phyloP scores from a whole-genome alignment of 2,888 invertebrate genomes.

The Andrena bicolor region DNA sequence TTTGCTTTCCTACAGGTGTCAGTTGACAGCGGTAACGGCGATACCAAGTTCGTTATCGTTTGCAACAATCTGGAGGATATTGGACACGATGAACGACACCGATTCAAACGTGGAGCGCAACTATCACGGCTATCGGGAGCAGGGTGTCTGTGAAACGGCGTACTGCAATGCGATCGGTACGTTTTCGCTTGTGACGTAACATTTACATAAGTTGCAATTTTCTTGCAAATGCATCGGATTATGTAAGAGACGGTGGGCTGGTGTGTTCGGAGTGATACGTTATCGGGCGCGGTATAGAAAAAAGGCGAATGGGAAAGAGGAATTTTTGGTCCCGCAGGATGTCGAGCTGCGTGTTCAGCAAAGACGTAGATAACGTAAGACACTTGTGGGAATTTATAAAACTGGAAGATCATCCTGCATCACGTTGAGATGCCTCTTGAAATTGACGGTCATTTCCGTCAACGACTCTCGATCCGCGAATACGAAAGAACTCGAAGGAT shows the following conservation, averaged over 20 bases:
- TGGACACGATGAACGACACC: background rate
- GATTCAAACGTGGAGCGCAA: background rate
- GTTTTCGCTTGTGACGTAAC: constrained; percentile 31
- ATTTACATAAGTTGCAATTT: constrained; percentile 43
- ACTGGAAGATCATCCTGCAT: background rate
- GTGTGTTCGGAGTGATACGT: background rate
- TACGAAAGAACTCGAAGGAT: background rate
- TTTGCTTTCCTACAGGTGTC: constrained; percentile 16
- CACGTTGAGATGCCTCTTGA: background rate
- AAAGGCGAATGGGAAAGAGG: background rate
- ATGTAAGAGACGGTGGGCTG: background rate
- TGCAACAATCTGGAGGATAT: constrained; percentile 2
- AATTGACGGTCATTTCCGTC: background rate
- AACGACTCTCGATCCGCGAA: background rate
- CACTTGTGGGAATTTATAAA: background rate
- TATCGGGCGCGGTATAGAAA: background rate
- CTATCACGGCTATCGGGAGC: constrained; percentile 14
- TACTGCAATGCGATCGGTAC: constrained; percentile 50
- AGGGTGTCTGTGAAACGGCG: constrained; percentile 32
- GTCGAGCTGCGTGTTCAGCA: background rate
- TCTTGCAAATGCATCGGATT: background rate
- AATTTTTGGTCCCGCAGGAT: background rate
- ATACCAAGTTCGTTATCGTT: constrained; percentile 5
- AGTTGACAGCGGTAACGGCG: constrained; percentile 13
- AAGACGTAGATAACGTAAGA: background rate